These are phyloP conservation scores for Hybos culiciformis DNA, from an alignment of 2,888 invertebrate genomes.

Conservation along the genomic window DNA sequence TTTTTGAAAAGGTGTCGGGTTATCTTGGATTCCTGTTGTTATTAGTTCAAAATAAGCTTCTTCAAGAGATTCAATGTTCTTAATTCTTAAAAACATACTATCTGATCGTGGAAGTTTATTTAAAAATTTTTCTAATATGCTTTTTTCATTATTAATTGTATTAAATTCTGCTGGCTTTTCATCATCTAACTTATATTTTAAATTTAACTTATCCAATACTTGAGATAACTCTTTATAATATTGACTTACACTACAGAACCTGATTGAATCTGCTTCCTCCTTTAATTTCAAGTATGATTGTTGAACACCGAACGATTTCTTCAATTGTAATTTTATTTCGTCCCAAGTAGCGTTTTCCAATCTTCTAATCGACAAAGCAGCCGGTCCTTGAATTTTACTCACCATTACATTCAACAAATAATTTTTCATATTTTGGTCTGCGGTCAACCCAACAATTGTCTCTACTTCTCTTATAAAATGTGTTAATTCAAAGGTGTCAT, in stretches of 20 bases:
- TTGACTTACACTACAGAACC: slow-evolving; percentile 1
- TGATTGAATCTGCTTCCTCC: slow-evolving; percentile 2
- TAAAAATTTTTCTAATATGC: too few species aligned
- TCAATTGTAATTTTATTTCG: background rate
- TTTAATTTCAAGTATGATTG: slow-evolving; percentile 1
- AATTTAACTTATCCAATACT: slow-evolving; percentile 4
- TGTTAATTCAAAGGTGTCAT: background rate
- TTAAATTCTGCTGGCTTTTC: background rate
- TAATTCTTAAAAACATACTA: slow-evolving; percentile 3
- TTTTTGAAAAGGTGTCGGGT: too few species aligned
- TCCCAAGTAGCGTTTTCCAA: background rate
- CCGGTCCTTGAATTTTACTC: background rate
- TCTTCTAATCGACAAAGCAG: background rate
- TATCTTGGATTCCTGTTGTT: background rate
- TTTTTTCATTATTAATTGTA: slow-evolving; percentile 1
- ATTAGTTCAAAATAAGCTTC: background rate
- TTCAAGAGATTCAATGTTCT: background rate
- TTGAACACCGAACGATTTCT: slow-evolving; percentile 2
- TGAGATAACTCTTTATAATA: slow-evolving; percentile 1
- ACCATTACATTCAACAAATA: background rate
- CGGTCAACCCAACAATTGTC: background rate
- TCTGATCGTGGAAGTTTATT: slow-evolving; percentile 1
- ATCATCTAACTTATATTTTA: slow-evolving; percentile 3
- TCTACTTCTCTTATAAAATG: background rate
- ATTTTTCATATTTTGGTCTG: background rate